These are phyloP conservation scores for Acanthaster planci DNA, from an alignment of 35 echinoderm and acorn worm species.

Conservation along the genomic window DNA sequence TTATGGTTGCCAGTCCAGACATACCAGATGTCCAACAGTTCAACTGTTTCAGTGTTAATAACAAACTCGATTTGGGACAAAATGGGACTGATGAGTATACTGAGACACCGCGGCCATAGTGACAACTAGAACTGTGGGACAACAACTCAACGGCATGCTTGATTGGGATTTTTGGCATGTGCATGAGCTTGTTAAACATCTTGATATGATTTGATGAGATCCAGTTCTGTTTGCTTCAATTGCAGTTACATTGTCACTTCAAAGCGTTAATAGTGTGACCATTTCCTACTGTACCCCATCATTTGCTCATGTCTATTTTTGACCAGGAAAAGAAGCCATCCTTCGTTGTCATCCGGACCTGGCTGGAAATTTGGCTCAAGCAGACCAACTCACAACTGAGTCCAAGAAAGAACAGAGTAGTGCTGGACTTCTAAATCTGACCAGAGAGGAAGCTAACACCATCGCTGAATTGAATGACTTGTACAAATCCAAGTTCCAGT, in stretches of 20 bases:
- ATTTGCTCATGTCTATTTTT: conserved; percentile 1
- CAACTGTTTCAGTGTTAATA: too few relatives aligned
- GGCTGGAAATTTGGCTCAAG: conserved; percentile 42
- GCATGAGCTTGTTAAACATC: background rate
- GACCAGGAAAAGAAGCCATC: conserved; percentile 48
- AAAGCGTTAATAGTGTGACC: background rate
- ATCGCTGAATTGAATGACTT: conserved; percentile 42
- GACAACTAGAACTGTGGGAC: too few relatives aligned
- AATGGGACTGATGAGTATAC: too few relatives aligned
- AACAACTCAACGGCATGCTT: too few relatives aligned
- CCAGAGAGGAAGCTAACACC: conserved; percentile 24
- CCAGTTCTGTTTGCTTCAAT: background rate
- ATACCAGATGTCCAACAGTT: too few relatives aligned
- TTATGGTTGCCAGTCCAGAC: too few relatives aligned
- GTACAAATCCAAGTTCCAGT: conserved; percentile 61
- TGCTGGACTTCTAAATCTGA: conserved; percentile 41
- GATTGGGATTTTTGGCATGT: too few relatives aligned
- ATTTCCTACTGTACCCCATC: too few relatives aligned
- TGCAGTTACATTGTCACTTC: background rate
- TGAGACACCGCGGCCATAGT: too few relatives aligned
- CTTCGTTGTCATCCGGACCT: conserved; percentile 62
- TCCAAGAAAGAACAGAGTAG: conserved; percentile 45
- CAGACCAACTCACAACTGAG: conserved; percentile 50
- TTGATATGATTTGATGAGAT: background rate
- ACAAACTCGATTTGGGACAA: too few relatives aligned